Evolutionary conservation across 2,888 invertebrate genomes (phyloP).

Genomic region (Onchidella celtica): DNA sequence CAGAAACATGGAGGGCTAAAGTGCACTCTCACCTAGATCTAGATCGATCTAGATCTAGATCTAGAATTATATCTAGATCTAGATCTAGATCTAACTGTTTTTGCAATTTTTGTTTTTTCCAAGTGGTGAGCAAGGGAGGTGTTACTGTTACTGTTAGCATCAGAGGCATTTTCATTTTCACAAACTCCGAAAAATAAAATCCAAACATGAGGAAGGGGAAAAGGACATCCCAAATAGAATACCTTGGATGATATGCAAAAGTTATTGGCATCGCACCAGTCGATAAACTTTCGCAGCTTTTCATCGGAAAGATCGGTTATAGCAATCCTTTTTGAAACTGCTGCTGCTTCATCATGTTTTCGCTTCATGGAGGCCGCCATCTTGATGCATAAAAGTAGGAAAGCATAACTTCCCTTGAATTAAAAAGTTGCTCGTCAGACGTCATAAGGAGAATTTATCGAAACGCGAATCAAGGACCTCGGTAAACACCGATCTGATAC

Average conservation of each 20-base stretch:
- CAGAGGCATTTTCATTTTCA: not conserved
- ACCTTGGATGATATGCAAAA: slow-evolving; percentile 57
- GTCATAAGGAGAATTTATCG: no score
- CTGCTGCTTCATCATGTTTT: slow-evolving; percentile 23
- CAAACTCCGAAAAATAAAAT: not conserved
- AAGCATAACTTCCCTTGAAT: slow-evolving; percentile 5
- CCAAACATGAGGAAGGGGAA: no score
- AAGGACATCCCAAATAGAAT: not conserved
- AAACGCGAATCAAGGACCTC: no score
- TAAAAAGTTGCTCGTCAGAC: not conserved
- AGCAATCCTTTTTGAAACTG: slow-evolving; percentile 32
- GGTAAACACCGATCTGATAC: no score
- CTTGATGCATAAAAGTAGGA: slow-evolving; percentile 30
- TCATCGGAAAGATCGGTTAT: slow-evolving; percentile 9
- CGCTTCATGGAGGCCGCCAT: slow-evolving; percentile 65
- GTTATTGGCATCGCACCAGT: slow-evolving; percentile 54
- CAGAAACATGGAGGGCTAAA: no score
- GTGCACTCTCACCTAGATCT: no score
- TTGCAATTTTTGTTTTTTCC: no score
- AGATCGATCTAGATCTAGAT: no score
- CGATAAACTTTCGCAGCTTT: slow-evolving; percentile 50
- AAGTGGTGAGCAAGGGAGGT: no score
- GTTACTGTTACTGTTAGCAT: no score
- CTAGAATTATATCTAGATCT: no score
- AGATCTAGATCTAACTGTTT: no score